Percentiles rank a stretch among this genome's conserved stretches.
Evolutionary conservation across 1,140 invertebrate species (phyloP).

Genomic region (Bombus waltoni): DNA sequence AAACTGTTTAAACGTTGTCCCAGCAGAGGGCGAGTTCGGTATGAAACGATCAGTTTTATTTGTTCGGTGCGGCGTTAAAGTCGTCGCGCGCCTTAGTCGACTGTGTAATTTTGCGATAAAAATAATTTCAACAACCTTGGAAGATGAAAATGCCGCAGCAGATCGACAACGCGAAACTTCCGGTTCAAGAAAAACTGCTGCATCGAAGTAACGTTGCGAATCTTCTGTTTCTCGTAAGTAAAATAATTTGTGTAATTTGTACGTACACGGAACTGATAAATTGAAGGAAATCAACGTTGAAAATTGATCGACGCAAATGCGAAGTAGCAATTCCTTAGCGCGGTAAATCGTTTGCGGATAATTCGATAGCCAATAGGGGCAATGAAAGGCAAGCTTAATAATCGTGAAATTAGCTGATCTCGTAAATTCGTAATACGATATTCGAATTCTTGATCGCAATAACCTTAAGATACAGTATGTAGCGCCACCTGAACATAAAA

Average conservation of each 20-base stretch:
- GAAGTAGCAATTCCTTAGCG: too few species aligned
- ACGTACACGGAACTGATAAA: background rate
- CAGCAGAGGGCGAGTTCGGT: slow-evolving; percentile 5
- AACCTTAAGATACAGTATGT: background rate
- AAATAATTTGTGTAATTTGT: background rate
- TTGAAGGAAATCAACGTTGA: background rate
- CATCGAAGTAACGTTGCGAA: too few species aligned
- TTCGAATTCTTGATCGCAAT: slow-evolving; percentile 1
- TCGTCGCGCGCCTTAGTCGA: background rate
- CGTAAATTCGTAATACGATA: slow-evolving; percentile 14
- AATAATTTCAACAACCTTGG: background rate
- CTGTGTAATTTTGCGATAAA: background rate
- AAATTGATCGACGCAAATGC: background rate
- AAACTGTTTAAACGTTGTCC: background rate
- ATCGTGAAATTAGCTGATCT: slow-evolving; percentile 6
- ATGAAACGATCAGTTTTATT: background rate
- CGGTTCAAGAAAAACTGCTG: too few species aligned
- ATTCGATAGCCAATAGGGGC: too few species aligned
- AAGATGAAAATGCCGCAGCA: too few species aligned
- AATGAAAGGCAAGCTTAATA: slow-evolving; percentile 8
- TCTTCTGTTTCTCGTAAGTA: too few species aligned
- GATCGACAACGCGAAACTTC: background rate
- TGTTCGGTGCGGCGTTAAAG: background rate
- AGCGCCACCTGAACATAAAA: slow-evolving; percentile 14
- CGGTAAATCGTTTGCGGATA: background rate